Conservation (phyloP, 2,113 vertebrate genomes). For the Corythoichthys haematopterus region DNA sequence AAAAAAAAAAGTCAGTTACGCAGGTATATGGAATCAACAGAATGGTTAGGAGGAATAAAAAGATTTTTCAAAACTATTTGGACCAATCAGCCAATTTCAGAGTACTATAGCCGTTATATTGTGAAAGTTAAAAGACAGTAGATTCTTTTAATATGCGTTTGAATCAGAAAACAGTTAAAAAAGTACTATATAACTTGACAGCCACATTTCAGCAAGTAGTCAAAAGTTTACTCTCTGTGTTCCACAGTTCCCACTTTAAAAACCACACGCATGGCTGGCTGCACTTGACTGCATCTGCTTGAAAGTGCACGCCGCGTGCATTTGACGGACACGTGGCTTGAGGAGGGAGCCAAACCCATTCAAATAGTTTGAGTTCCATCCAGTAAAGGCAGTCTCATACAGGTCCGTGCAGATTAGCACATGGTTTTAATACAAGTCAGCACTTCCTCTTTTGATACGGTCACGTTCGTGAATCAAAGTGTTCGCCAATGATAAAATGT, state of each 20-base stretch:
- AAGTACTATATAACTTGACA: not conserved
- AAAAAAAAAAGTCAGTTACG: too few species aligned
- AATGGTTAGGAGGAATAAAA: too few species aligned
- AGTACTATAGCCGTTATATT: not conserved
- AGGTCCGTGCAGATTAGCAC: constrained; percentile 26
- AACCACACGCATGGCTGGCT: constrained; percentile 5
- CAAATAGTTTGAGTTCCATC: constrained; percentile 24
- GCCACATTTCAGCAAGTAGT: constrained; percentile 1
- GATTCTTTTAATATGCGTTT: not conserved
- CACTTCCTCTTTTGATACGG: constrained; percentile 7
- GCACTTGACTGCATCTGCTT: constrained; percentile 14
- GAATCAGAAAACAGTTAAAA: not conserved
- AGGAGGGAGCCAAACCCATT: constrained; percentile 21
- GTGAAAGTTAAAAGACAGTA: not conserved
- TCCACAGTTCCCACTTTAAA: constrained; percentile 11
- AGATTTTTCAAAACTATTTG: not conserved
- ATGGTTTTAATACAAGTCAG: constrained; percentile 2
- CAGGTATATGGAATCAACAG: too few species aligned
- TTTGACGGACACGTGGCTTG: not conserved
- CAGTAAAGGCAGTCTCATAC: constrained; percentile 27
- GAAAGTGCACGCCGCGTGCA: not conserved
- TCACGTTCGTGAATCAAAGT: constrained; percentile 1
- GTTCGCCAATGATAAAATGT: constrained; percentile 61
- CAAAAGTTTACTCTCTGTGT: constrained; percentile 1
- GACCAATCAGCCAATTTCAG: not conserved